Conservation (phyloP, 1,140 invertebrate species). For the Anastrepha obliqua region DNA sequence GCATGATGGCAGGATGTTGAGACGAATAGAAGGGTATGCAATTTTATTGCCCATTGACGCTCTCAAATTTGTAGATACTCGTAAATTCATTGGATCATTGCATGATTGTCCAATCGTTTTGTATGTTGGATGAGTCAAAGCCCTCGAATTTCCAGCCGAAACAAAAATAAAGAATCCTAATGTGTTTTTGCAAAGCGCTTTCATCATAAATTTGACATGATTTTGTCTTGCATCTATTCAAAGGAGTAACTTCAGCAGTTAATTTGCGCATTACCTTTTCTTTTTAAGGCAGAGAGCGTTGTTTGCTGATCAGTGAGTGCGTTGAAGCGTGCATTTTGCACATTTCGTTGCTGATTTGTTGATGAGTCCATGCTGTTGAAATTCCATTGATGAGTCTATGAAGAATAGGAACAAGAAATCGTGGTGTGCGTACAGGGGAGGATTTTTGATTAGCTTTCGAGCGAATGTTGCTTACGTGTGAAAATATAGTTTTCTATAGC, state of each 20-base stretch:
- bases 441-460: not conserved
- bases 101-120: conserved; percentile 1
- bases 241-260: conserved; percentile 23
- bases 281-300: not conserved
- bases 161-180: not conserved
- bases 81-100: conserved; percentile 49
- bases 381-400: not conserved
- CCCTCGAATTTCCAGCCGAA: not conserved
- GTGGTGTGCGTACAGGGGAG: not conserved
- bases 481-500: not conserved
- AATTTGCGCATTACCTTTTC: conserved; percentile 1
- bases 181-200: conserved; percentile 22
- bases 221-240: conserved; percentile 11
- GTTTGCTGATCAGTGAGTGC: not conserved
- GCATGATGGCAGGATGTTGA: not conserved
- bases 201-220: conserved; percentile 44
- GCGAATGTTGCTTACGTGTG: not conserved
- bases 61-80: conserved; percentile 37
- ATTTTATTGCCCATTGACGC: conserved; percentile 51
- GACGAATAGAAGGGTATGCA: not conserved
- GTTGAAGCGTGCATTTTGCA: conserved; percentile 3
- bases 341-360: not conserved
- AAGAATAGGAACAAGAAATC: not conserved
- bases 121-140: not conserved
- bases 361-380: not conserved